Evolutionary conservation across 2,797 vertebrate genomes (phyloP).

Genomic region (Eidolon dupreanum): DNA sequence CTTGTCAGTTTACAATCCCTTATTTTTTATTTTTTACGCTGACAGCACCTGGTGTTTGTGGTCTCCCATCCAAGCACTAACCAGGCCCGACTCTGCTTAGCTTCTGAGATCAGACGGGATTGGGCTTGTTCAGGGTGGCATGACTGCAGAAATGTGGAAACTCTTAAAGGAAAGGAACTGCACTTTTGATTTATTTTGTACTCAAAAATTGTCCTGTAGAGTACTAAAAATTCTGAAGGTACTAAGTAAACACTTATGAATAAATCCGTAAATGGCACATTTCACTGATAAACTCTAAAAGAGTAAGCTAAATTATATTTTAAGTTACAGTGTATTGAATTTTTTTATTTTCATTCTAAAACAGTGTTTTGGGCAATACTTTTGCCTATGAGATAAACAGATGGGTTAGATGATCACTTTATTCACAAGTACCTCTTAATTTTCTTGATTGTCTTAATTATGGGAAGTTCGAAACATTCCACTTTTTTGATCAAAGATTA

Average conservation of each 20-base stretch:
- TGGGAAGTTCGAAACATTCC: neutral
- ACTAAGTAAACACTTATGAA: neutral
- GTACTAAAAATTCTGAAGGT: neutral
- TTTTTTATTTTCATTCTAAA: neutral
- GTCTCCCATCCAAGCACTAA: no score
- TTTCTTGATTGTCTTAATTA: neutral
- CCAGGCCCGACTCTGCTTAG: no score
- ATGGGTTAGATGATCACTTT: neutral
- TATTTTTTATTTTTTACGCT: no score
- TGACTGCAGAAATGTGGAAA: neutral
- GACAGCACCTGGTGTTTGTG: no score
- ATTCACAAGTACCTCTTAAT: neutral
- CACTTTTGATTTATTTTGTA: neutral
- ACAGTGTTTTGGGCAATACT: neutral
- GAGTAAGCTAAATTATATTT: neutral
- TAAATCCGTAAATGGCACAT: neutral
- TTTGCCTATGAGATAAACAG: neutral
- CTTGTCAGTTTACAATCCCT: no score
- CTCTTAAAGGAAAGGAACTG: neutral
- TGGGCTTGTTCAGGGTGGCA: neutral
- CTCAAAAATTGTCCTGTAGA: neutral
- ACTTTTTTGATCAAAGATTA: neutral
- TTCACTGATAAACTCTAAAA: neutral
- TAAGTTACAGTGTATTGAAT: neutral
- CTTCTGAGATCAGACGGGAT: no score